Percentiles rank a stretch among this genome's conserved stretches.
Conservation (phyloP, 2,888 invertebrate species). For the Dynastes maya region DNA sequence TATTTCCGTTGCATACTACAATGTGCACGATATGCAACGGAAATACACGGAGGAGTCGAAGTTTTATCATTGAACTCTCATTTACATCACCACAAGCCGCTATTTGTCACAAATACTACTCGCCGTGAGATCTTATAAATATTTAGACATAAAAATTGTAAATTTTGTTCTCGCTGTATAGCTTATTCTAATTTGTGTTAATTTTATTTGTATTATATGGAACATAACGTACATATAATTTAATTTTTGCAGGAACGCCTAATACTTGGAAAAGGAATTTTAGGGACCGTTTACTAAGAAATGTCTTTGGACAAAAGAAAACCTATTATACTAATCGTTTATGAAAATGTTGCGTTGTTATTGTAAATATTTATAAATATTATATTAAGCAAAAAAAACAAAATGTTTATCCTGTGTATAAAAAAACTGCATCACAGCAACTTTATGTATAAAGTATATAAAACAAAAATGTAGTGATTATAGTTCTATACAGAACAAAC, state of each 20-base stretch:
- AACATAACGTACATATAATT: neutral
- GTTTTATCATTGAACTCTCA: no score
- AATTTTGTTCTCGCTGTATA: no score
- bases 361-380: constrained; percentile 43
- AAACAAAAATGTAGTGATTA: constrained; percentile 17
- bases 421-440: constrained; percentile 23
- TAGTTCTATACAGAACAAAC: constrained; percentile 52
- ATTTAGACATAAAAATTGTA: no score
- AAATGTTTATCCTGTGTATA: neutral
- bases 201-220: no score
- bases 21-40: no score
- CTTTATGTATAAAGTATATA: constrained; percentile 34
- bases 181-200: no score
- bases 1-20: no score
- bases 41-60: no score
- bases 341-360: neutral
- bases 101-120: no score
- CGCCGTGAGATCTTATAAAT: no score
- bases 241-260: constrained; percentile 26
- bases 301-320: constrained; percentile 17
- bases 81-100: no score
- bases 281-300: neutral
- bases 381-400: constrained; percentile 2
- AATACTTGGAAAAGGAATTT: neutral
- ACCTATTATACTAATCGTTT: constrained; percentile 15